Conservation (phyloP, 2,113 vertebrate genomes). For the Desmodus rotundus region DNA sequence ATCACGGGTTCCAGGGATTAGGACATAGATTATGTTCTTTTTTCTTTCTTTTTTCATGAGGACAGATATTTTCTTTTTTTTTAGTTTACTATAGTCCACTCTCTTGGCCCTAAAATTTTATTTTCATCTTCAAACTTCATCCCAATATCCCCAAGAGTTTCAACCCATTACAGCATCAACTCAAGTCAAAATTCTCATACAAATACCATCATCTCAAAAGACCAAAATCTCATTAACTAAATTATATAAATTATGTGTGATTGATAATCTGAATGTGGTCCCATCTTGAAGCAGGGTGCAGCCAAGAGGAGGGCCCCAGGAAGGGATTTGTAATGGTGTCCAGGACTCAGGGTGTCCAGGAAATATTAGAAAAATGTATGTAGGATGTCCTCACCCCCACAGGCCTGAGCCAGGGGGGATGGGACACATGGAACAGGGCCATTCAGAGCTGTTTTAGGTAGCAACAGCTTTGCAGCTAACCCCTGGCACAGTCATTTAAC, state of each 20-base stretch:
- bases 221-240: not conserved
- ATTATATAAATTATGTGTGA: not conserved
- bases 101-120: not conserved
- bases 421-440: too few species aligned
- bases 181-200: not conserved
- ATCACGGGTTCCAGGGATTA: not conserved
- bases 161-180: not conserved
- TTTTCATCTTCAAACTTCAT: not conserved
- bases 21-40: not conserved
- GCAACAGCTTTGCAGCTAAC: too few species aligned
- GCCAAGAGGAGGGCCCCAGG: too few species aligned
- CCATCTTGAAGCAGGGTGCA: too few species aligned
- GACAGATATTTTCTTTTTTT: not conserved
- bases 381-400: too few species aligned
- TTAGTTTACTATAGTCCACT: not conserved
- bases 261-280: not conserved
- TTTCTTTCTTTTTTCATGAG: not conserved
- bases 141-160: not conserved
- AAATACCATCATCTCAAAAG: not conserved
- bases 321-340: too few species aligned
- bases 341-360: too few species aligned
- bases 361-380: too few species aligned
- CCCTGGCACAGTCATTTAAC: too few species aligned
- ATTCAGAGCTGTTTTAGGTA: too few species aligned
- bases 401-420: too few species aligned